A percentile compares a stretch with the other conserved stretches of the same genome.
These are phyloP conservation scores for Meteorus sp. DNA, from an alignment of 1,140 invertebrate species.

Conservation along the genomic window DNA sequence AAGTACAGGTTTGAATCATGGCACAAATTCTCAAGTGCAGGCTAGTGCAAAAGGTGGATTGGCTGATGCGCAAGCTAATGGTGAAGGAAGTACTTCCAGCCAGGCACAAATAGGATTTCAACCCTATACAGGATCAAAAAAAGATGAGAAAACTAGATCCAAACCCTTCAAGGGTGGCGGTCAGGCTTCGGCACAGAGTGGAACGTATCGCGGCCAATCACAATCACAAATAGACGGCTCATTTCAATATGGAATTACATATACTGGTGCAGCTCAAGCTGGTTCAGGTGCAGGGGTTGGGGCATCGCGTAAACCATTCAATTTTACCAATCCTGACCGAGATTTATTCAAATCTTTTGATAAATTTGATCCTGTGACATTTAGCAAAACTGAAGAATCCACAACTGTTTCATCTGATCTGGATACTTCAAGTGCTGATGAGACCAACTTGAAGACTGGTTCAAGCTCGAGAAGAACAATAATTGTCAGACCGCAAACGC, in stretches of 20 bases:
- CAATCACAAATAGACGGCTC: slow-evolving; percentile 79
- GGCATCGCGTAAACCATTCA: slow-evolving; percentile 51
- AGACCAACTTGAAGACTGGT: slow-evolving; percentile 59
- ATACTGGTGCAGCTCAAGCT: slow-evolving; percentile 79
- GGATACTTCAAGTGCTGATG: slow-evolving; percentile 49
- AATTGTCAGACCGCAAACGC: slow-evolving; percentile 25
- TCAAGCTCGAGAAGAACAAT: slow-evolving; percentile 36
- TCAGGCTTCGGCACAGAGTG: slow-evolving; percentile 75
- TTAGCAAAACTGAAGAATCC: slow-evolving; percentile 54
- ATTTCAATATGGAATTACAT: slow-evolving; percentile 76
- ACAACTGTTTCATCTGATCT: neutral
- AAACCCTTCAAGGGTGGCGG: slow-evolving; percentile 73
- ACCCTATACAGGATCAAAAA: slow-evolving; percentile 65
- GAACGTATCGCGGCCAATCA: slow-evolving; percentile 71
- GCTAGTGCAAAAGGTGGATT: slow-evolving; percentile 77
- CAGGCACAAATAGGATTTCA: slow-evolving; percentile 85
- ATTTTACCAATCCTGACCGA: slow-evolving; percentile 41
- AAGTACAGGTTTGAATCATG: slow-evolving; percentile 73
- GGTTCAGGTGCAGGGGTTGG: slow-evolving; percentile 66
- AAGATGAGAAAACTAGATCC: slow-evolving; percentile 55
- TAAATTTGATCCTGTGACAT: slow-evolving; percentile 45
- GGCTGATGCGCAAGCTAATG: slow-evolving; percentile 81
- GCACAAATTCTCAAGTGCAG: slow-evolving; percentile 75
- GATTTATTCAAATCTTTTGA: slow-evolving; percentile 46
- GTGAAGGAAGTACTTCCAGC: slow-evolving; percentile 78